Evolutionary conservation across 2,888 invertebrate genomes (phyloP), one percentile per base, ranked within the genome.

Genomic region (Dicroscelio sp.): DNA sequence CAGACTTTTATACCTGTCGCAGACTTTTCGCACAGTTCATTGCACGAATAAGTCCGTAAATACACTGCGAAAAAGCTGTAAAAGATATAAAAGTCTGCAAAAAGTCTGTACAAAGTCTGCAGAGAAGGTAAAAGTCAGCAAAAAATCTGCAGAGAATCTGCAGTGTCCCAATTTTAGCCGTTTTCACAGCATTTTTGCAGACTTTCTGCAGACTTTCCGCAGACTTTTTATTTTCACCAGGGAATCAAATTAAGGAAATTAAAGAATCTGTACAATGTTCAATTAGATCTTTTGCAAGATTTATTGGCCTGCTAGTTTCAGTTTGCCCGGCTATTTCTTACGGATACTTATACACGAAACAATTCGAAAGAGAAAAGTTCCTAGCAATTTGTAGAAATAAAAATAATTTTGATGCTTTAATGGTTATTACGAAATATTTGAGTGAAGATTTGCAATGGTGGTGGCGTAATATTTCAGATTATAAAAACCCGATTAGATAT

Each of bases 371-470:
- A 25, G 67, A 69, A 25, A 69, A 35, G 20, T 69, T 69, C 17
- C 58, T 30, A n/a, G 58, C 86, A 12, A 31, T 79, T 0, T 3
- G 55, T 63, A 14, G n/a, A 2, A 86, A 31, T 48, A 27, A 69
- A 2, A 69, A 25, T 1, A 58, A 87, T 58, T 82, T 67, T 25
- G 76, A 87, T 38, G 38, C 55, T 1, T 2, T 67, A 1, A 82
- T 88, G 75, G 30, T 17, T 27, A 75, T 76, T 17, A 30, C 76
- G 1, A 10, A 33, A 23, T 33, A 75, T 55, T 27, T 87, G 23
- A 1, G 52, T 25, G 55, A 73, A 1, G 88, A 87, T 35, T 48
- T 87, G 27, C 4, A 78, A 0, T 90, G 90, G 90, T 90, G 90
- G 82, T n/a, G 23, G 55, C 10, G 20, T 6, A 79, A 79, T 33